Evolutionary conservation across 2,888 invertebrate species (phyloP), one percentile per base, ranked within the genome.

Genomic region (Myathropa florea): DNA sequence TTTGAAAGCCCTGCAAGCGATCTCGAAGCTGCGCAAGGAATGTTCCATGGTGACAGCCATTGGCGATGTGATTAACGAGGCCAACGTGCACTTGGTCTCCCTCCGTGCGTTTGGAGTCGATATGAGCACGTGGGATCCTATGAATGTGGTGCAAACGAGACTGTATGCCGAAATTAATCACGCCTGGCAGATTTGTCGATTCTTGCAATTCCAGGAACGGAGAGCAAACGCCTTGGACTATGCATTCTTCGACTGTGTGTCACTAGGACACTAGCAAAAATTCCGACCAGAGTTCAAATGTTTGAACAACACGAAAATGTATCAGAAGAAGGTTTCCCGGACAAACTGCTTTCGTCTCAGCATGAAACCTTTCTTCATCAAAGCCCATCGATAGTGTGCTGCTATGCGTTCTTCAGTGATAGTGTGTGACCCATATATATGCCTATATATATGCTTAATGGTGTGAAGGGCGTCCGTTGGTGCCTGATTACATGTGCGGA

Each of bases 101-200:
- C 55, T 71, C 12, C 60, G 46, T 10, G 46, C 28, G 6, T 21
- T 63, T n/a, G 30, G 30, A 10, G 0, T 28, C 1, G 60, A 39
- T 9, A 46, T 28, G 0, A n/a, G 3, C 3, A 21, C 46, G 0
- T 61, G 63, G 61, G 63, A 72, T 30, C 53, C 68, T 3, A 24
- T 68, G 14, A 33, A 57, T n/a, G 68, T 68, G 55, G 0, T 68
- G 68, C 14, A 57, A 23, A 6, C 55, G 2, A 57, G 30, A 21
- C 57, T 68, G 21, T 57, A 68, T 14, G 12, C 24, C 0, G 68
- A 68, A 55, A 68, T 57, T 14, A 68, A 68, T n/a, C 68, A 30
- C 57, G 57, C 68, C 3, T 68, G 23, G 24, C 57, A 68, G 57
- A 59, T 68, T 57, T 10, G 30, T 12, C 53, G 68, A 33, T 53